These are phyloP conservation scores for Heterocephalus glaber DNA, from an alignment of 2,113 vertebrate genomes.

Conservation along the genomic window DNA sequence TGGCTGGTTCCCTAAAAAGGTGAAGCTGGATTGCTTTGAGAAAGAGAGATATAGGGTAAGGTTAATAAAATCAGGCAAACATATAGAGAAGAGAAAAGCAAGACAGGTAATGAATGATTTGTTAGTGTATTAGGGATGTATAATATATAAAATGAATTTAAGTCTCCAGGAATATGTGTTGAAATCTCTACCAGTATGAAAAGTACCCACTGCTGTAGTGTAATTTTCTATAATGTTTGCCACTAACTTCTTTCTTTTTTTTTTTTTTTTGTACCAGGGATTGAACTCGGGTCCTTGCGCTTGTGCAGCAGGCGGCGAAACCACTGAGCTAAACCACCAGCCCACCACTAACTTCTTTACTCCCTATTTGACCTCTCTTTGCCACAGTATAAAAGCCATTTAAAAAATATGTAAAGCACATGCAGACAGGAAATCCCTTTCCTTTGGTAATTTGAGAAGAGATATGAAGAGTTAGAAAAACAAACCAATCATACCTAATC, in stretches of 20 bases:
- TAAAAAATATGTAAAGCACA: not conserved
- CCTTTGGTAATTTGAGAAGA: constrained; percentile 5
- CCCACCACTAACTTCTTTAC: not conserved
- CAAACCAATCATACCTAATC: not conserved
- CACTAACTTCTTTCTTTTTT: not conserved
- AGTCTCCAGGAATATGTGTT: not conserved
- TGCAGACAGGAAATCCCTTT: not conserved
- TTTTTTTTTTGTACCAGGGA: too few relatives aligned
- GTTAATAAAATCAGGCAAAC: not conserved
- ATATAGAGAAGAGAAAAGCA: not conserved
- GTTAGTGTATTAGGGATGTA: not conserved
- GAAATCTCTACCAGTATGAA: not conserved
- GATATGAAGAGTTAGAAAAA: not conserved
- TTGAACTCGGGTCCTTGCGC: too few relatives aligned
- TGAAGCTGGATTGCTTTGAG: not conserved
- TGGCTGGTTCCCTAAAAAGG: not conserved
- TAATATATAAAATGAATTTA: not conserved
- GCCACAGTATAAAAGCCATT: not conserved
- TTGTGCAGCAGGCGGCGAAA: too few relatives aligned
- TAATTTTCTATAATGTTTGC: not conserved
- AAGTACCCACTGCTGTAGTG: not conserved
- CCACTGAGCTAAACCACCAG: too few relatives aligned
- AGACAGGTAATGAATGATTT: not conserved
- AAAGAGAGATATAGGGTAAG: not conserved
- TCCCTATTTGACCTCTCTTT: not conserved